Evolutionary conservation across 1,140 invertebrate species (phyloP).

Genomic region (Hyles euphorbiae): DNA sequence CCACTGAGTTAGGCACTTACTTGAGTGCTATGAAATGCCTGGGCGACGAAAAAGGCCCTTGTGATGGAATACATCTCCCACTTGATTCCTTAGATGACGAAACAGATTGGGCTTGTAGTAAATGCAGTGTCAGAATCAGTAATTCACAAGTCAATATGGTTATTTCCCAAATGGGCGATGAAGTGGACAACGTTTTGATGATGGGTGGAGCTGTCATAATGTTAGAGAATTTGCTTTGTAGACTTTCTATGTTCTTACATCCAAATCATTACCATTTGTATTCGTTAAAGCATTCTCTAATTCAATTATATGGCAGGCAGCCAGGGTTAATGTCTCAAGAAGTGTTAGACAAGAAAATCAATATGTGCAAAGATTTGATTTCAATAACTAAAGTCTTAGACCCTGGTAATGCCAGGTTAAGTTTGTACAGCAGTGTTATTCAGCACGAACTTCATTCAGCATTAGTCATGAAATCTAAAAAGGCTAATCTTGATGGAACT

Average conservation of each 20-base stretch:
- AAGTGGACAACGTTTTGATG: constrained; percentile 81
- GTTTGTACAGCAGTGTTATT: constrained; percentile 83
- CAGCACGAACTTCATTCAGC: constrained; percentile 81
- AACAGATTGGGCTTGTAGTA: constrained; percentile 84
- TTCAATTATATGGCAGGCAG: constrained; percentile 85
- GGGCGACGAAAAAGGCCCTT: constrained; percentile 74
- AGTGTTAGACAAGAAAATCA: constrained; percentile 78
- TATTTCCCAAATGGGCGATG: constrained; percentile 82
- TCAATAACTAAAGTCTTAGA: constrained; percentile 80
- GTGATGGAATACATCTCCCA: constrained; percentile 81
- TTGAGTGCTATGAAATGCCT: constrained; percentile 85
- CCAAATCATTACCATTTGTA: constrained; percentile 89
- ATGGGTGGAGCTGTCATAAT: constrained; percentile 76
- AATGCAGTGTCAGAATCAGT: constrained; percentile 78
- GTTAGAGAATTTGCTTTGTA: constrained; percentile 79
- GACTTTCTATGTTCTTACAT: constrained; percentile 82
- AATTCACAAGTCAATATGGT: constrained; percentile 75
- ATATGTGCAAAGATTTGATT: constrained; percentile 82
- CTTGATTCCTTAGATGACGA: constrained; percentile 80
- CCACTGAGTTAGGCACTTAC: constrained; percentile 85
- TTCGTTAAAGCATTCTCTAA: constrained; percentile 85
- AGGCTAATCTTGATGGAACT: constrained; percentile 45
- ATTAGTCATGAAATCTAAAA: constrained; percentile 74
- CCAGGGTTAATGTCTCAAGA: constrained; percentile 76
- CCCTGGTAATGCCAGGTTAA: constrained; percentile 81